These are phyloP conservation scores for Helicoverpa assulta DNA, from an alignment of 2,888 invertebrate genomes.

Conservation along the genomic window DNA sequence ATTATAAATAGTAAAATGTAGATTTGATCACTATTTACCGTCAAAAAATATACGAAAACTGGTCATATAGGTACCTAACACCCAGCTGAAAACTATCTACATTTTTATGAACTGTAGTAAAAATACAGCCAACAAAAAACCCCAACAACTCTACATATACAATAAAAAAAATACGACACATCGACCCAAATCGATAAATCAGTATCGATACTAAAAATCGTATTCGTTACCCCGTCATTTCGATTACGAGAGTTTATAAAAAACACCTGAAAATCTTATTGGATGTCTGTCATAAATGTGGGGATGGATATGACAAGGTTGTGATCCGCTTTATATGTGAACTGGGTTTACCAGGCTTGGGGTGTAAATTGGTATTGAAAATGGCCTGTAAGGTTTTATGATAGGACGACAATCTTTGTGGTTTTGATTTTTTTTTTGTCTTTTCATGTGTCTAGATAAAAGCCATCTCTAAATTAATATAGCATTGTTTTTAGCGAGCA, in stretches of 20 bases:
- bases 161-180: conserved; percentile 14
- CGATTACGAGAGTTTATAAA: conserved; percentile 21
- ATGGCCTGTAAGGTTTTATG: conserved; percentile 7
- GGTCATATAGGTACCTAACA: no score
- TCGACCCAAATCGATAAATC: background rate
- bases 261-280: conserved; percentile 39
- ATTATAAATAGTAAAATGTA: no score
- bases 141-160: background rate
- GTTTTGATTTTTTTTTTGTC: background rate
- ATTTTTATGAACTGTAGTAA: background rate
- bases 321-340: conserved; percentile 14
- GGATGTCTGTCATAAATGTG: conserved; percentile 36
- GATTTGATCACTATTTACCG: no score
- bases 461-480: no score
- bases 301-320: conserved; percentile 28
- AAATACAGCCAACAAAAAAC: background rate
- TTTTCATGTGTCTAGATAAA: no score
- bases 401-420: background rate
- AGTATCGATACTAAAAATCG: conserved; percentile 33
- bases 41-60: no score
- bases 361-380: conserved; percentile 46
- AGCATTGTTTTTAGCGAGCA: background rate
- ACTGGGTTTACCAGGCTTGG: conserved; percentile 10
- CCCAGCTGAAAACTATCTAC: no score
- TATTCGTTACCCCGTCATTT: conserved; percentile 15